phyloP scores from a whole-genome alignment of 2,113 vertebrate genomes.

The Nanorana parkeri region DNA sequence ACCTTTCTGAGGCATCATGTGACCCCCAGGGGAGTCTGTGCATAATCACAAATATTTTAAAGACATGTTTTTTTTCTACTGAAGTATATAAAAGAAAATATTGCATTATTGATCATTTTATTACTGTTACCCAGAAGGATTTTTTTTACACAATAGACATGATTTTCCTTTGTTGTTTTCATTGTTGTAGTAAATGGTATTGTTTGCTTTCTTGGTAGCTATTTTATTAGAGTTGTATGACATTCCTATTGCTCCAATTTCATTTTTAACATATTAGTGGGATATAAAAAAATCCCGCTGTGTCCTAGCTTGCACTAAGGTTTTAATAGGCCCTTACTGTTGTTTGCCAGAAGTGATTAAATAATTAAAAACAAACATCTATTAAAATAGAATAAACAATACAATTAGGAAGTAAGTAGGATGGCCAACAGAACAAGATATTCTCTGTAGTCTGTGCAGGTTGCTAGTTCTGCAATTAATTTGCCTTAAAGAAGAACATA shows the following conservation, averaged over 20 bases:
- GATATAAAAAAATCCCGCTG: constrained; percentile 33
- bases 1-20: constrained; percentile 42
- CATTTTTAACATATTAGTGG: constrained; percentile 45
- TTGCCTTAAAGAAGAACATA: no score
- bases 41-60: constrained; percentile 41
- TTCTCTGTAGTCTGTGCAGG: background rate
- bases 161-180: constrained; percentile 7
- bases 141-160: constrained; percentile 15
- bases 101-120: constrained; percentile 50
- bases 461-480: no score
- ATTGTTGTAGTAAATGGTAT: constrained; percentile 24
- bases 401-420: constrained; percentile 31
- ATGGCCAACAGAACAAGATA: background rate
- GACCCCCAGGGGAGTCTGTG: constrained; percentile 39
- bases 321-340: constrained; percentile 45
- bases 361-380: constrained; percentile 44
- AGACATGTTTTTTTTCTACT: constrained; percentile 3
- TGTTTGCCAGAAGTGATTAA: constrained; percentile 43
- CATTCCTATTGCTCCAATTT: constrained; percentile 27
- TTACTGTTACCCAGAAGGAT: constrained; percentile 10
- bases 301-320: constrained; percentile 29
- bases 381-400: constrained; percentile 37
- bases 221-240: constrained; percentile 28
- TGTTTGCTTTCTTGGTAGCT: constrained; percentile 14
- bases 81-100: constrained; percentile 19